Percentiles rank a stretch among this genome's conserved stretches.
Conservation (phyloP, 2,797 vertebrate genomes). For the Capromys pilorides region DNA sequence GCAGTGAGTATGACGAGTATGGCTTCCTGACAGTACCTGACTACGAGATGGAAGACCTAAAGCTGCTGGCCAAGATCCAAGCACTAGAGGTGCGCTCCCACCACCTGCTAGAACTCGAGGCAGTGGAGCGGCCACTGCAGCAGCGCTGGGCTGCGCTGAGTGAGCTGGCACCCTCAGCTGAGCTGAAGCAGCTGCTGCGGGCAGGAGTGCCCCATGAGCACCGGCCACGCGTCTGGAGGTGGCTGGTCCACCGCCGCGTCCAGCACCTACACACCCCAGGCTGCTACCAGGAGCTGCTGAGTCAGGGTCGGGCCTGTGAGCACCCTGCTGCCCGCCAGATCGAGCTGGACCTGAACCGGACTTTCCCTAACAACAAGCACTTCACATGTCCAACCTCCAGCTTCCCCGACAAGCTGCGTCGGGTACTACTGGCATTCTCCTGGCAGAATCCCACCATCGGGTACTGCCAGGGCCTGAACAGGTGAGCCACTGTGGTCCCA, state of each 20-base stretch:
- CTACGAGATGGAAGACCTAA: conserved; percentile 94
- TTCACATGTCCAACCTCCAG: conserved; percentile 92
- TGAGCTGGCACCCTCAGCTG: conserved; percentile 84
- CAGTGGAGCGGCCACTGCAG: conserved; percentile 86
- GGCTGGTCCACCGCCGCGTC: conserved; percentile 88
- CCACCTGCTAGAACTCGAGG: conserved; percentile 89
- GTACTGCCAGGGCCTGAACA: conserved; percentile 96
- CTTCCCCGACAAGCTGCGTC: conserved; percentile 91
- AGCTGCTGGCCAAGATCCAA: conserved; percentile 95
- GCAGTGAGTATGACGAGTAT: conserved; percentile 93
- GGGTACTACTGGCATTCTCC: conserved; percentile 94
- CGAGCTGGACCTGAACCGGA: conserved; percentile 95
- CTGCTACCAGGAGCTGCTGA: conserved; percentile 89
- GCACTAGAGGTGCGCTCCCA: conserved; percentile 93
- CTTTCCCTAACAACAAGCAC: conserved; percentile 93
- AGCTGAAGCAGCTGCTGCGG: conserved; percentile 92
- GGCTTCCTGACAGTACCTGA: conserved; percentile 94
- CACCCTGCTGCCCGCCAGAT: conserved; percentile 94
- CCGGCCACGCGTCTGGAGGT: conserved; percentile 91
- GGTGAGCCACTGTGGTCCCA: conserved; percentile 82
- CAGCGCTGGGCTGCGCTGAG: conserved; percentile 91
- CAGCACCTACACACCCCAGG: conserved; percentile 81
- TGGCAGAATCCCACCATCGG: conserved; percentile 95
- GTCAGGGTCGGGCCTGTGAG: conserved; percentile 85
- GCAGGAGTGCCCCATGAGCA: conserved; percentile 90